Percentiles rank a stretch among this genome's conserved stretches.
Evolutionary conservation across 2,888 invertebrate genomes (phyloP).

Genomic region (Megaustenia siamemsis): DNA sequence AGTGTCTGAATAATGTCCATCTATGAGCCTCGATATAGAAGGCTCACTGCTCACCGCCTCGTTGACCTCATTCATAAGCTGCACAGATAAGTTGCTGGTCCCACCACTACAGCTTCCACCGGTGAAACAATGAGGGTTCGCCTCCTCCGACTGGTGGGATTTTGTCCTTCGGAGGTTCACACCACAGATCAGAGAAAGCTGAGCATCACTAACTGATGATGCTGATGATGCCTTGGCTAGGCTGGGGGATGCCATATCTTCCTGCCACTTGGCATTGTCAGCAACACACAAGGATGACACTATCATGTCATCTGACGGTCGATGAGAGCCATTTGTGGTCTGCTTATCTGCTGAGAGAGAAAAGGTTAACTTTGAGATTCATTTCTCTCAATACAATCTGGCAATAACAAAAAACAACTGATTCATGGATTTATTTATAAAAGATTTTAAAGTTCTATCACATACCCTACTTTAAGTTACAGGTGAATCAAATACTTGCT

Average conservation of each 20-base stretch:
- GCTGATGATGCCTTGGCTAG: constrained; percentile 41
- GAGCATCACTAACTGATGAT: constrained; percentile 55
- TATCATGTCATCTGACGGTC: constrained; percentile 76
- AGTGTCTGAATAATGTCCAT: constrained; percentile 54
- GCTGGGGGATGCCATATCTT: constrained; percentile 36
- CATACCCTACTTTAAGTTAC: no score
- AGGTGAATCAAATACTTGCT: no score
- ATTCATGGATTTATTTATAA: no score
- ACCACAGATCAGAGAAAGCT: constrained; percentile 79
- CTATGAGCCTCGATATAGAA: constrained; percentile 53
- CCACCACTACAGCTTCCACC: constrained; percentile 60
- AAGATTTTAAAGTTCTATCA: no score
- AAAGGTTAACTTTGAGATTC: not conserved
- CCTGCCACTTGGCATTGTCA: constrained; percentile 52
- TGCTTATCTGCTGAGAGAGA: constrained; percentile 51
- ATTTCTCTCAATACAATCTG: no score
- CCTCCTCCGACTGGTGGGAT: constrained; percentile 59
- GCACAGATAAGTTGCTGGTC: constrained; percentile 80
- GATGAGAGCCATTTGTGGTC: constrained; percentile 52
- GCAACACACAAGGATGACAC: constrained; percentile 79
- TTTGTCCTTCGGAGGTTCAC: constrained; percentile 77
- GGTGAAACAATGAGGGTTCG: constrained; percentile 59
- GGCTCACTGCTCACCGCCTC: constrained; percentile 83
- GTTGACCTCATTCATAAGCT: constrained; percentile 89
- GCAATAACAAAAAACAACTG: no score